A percentile compares a stretch with the other conserved stretches of the same genome.
These are phyloP conservation scores for Chaunax sp. DNA, from an alignment of 2,797 vertebrate genomes.

Conservation along the genomic window DNA sequence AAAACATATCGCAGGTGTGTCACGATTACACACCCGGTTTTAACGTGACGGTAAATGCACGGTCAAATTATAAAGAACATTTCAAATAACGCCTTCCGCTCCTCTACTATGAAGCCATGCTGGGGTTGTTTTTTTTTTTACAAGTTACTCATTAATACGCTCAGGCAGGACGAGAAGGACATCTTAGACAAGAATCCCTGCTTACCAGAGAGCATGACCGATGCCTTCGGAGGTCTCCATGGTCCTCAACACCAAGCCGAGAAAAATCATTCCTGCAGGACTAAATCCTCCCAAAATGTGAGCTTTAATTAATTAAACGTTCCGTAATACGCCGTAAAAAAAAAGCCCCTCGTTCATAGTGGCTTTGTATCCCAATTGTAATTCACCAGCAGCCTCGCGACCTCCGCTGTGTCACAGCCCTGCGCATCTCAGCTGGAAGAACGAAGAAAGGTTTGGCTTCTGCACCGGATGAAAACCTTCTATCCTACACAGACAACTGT, in stretches of 20 bases:
- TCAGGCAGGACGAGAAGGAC: constrained; percentile 55
- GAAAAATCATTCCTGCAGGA: constrained; percentile 45
- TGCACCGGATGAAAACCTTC: constrained; percentile 49
- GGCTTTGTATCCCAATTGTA: constrained; percentile 60
- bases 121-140: background rate
- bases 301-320: constrained; percentile 2
- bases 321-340: background rate
- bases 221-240: constrained; percentile 70
- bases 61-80: background rate
- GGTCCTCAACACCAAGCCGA: constrained; percentile 56
- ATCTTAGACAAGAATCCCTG: constrained; percentile 52
- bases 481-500: constrained; percentile 32
- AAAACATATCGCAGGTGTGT: constrained; percentile 66
- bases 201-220: constrained; percentile 80
- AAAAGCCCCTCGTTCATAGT: constrained; percentile 32
- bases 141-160: constrained; percentile 30
- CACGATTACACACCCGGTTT: constrained; percentile 22
- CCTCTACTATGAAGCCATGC: too few relatives aligned
- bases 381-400: constrained; percentile 74
- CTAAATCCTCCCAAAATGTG: background rate
- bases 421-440: constrained; percentile 68
- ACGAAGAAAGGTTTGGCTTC: constrained; percentile 42
- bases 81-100: background rate
- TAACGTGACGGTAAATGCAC: constrained; percentile 4
- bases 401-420: constrained; percentile 64